Evolutionary conservation across 2,888 invertebrate genomes (phyloP), one percentile per base, ranked within the genome.

Genomic region (Kuschelorhynchus macadamiae): DNA sequence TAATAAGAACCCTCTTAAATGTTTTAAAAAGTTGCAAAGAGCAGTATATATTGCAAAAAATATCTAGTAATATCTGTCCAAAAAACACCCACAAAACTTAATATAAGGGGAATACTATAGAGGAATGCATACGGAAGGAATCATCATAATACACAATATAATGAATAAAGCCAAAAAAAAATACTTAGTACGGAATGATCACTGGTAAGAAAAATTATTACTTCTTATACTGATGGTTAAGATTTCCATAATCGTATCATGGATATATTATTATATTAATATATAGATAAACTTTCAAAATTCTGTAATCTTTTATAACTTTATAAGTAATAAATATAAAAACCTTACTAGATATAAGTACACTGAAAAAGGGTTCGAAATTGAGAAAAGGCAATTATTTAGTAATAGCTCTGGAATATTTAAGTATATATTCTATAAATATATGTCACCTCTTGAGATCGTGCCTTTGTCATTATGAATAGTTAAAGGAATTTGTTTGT

Each of bases 361-460:
- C 76, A 78, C 75, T 75, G 75, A 72, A 72, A 70, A 71, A 76
- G 75, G 77, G 76, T 76, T 76, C 74, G 64, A 59, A 65, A 64
- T 73, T 73, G 71, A 69, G 61, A 71, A 66, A 77, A 75, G 75
- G 75, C 74, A 71, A 67, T 55, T 50, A 50, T 33, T 46, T 33
- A 36, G n/a, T 17, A 14, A 42, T 21, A 32, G 42, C 39, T 46
- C 18, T 63, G 36, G 17, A 55, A 30, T 30, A 60, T 21, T 39
- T 21, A 49, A 50, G n/a, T n/a, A n/a, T n/a, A n/a, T n/a, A n/a
- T n/a, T n/a, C n/a, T n/a, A 30, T 30, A 36, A 52, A 61, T 30
- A 30, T 64, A 65, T 65, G 65, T 65, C 65, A 65, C 65, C 36
- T 52, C 36, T 64, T 65, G 65, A 65, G 65, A 65, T 65, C 65